Percentiles rank a stretch among this genome's conserved stretches.
These are phyloP conservation scores for Oasisia sp. DNA, from an alignment of 2,888 invertebrate genomes.

Conservation along the genomic window DNA sequence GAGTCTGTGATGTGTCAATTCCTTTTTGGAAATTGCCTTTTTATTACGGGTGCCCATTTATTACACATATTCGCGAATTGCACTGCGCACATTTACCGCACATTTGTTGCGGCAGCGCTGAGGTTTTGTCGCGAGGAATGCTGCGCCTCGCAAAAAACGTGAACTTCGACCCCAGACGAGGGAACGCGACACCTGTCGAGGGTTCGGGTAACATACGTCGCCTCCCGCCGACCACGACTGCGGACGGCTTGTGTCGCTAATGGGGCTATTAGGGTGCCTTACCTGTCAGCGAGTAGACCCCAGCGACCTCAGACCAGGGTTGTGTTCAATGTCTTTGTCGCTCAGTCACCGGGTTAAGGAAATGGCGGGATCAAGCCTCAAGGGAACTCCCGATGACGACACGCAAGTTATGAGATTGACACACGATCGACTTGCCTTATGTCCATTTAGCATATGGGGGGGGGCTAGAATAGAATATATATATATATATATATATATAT, in stretches of 20 bases:
- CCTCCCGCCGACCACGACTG: neutral
- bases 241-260: neutral
- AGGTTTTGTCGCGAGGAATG: neutral
- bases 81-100: neutral
- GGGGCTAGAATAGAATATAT: no score
- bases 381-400: neutral
- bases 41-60: neutral
- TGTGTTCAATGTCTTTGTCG: neutral
- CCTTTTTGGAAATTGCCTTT: neutral
- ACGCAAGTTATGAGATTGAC: neutral
- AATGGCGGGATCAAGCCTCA: neutral
- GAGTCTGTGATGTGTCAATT: neutral
- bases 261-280: neutral
- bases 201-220: neutral
- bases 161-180: neutral
- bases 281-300: constrained; percentile 13
- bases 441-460: no score
- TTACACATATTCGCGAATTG: neutral
- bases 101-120: neutral
- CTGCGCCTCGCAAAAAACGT: neutral
- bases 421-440: neutral
- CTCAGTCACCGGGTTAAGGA: neutral
- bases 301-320: neutral
- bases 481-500: no score
- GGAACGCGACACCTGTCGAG: neutral